Base-by-base conservation (phyloP, 2,797 vertebrate genomes). In the Leptatherina wallacei region DNA sequence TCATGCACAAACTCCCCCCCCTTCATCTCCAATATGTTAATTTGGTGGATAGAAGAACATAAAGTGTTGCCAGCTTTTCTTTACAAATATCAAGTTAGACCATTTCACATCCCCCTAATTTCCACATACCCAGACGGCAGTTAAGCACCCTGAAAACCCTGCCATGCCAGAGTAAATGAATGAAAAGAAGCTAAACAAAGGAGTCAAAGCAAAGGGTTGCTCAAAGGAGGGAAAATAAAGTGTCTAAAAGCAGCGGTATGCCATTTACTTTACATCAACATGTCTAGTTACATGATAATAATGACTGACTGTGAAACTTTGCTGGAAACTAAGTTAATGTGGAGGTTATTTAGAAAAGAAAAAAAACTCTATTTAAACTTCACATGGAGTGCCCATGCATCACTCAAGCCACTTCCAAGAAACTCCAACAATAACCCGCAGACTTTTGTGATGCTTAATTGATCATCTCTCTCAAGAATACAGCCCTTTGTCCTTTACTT, bases 281-380 rank as follows among this genome's bases (percentile, higher is more conserved):
- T 1, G 58, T 82, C 69, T 30, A 6, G 16, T 62, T 70, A 61
- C 61, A 62, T 77, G 61, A 63, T 71, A 61, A 71, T 64, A 77
- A 85, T 56, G 54, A 29, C 18, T n/a, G 75, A 59, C 44, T 52
- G 56, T 33, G 52, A 66, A 56, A 36, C 14, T 18, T 13, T 3
- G 35, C 33, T 22, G 18, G 44, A 52, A 51, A 73, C 62, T 59
- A 55, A 16, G 62, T 47, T 67, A 65, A 56, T 1, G 2, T 12
- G 0, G 22, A 62, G 64, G 12, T n/a, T 51, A 63, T 69, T 40
- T 42, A 20, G 56, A 4, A 58, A 68, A 65, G 22, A 62, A 64
- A 60, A 61, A 16, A 56, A n/a, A n/a, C n/a, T 29, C 18, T 4
- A 54, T 54, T 69, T 52, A 30, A 60, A 27, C 56, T 5, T 33